A percentile compares a stretch with the other conserved stretches of the same genome.
These are phyloP conservation scores for Acinonyx jubatus DNA, from an alignment of 2,113 vertebrate species.

Conservation along the genomic window DNA sequence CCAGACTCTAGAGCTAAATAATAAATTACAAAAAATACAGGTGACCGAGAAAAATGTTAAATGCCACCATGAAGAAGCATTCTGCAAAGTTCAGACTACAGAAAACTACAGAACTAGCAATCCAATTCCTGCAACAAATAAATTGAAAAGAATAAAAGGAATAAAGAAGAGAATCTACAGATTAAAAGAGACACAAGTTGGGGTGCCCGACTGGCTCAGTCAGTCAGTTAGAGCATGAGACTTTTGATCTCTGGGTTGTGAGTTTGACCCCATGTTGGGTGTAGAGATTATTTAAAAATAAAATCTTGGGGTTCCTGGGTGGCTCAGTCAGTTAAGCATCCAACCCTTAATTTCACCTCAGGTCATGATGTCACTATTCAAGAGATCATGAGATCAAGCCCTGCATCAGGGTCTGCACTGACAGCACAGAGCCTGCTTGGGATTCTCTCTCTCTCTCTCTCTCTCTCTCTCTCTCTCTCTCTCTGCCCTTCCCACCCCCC, in stretches of 20 bases:
- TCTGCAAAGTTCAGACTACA: slow-evolving; percentile 6
- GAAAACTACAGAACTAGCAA: background rate
- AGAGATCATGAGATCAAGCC: too few relatives aligned
- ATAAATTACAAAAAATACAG: background rate
- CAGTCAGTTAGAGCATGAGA: background rate
- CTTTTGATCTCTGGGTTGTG: background rate
- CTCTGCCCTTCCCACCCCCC: too few relatives aligned
- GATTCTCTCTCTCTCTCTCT: too few relatives aligned
- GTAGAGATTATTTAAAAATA: background rate
- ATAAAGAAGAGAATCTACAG: background rate
- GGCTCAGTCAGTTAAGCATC: too few relatives aligned
- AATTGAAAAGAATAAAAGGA: background rate
- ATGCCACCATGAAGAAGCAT: background rate
- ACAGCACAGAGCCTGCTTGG: too few relatives aligned
- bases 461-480: too few relatives aligned
- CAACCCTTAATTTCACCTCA: too few relatives aligned
- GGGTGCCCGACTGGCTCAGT: background rate
- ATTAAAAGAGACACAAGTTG: background rate
- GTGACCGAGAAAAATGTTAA: background rate
- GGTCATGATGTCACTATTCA: too few relatives aligned
- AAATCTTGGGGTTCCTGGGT: background rate
- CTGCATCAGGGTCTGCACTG: too few relatives aligned
- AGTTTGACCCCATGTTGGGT: background rate
- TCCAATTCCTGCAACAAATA: background rate
- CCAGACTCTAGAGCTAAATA: slow-evolving; percentile 23